Conservation (phyloP, 2,888 invertebrate species). For the Hymenopus coronatus region DNA sequence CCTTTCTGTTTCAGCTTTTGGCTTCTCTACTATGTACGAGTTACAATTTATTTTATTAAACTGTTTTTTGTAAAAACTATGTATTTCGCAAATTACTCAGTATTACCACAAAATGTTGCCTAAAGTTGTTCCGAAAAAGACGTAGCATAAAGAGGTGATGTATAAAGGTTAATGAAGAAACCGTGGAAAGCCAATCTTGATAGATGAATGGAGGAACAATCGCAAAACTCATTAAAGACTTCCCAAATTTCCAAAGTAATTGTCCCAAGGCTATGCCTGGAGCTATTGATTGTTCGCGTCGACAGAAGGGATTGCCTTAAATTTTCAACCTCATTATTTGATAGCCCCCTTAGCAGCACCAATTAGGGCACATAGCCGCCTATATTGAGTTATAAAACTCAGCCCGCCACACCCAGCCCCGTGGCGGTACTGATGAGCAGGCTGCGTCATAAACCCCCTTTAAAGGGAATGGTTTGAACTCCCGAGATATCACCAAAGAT, state of each 20-base stretch:
- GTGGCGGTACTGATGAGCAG: not conserved
- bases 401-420: not conserved
- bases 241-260: not conserved
- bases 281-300: not conserved
- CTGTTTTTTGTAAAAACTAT: too few relatives aligned
- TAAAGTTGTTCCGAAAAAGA: too few relatives aligned
- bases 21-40: too few relatives aligned
- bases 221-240: not conserved
- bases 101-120: too few relatives aligned
- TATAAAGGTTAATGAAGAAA: too few relatives aligned
- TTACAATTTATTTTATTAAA: too few relatives aligned
- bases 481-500: not conserved
- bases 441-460: not conserved
- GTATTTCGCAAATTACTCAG: too few relatives aligned
- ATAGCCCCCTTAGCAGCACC: not conserved
- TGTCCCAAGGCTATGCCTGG: not conserved
- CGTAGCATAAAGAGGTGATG: too few relatives aligned
- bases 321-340: not conserved
- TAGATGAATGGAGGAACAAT: too few relatives aligned
- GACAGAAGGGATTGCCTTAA: not conserved
- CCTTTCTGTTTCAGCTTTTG: too few relatives aligned
- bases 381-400: not conserved
- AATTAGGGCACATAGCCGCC: not conserved
- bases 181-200: too few relatives aligned
- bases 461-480: not conserved